A percentile compares a stretch with the other conserved stretches of the same genome.
Evolutionary conservation across 2,888 invertebrate genomes (phyloP).

Genomic region (Drosophila quinaria): DNA sequence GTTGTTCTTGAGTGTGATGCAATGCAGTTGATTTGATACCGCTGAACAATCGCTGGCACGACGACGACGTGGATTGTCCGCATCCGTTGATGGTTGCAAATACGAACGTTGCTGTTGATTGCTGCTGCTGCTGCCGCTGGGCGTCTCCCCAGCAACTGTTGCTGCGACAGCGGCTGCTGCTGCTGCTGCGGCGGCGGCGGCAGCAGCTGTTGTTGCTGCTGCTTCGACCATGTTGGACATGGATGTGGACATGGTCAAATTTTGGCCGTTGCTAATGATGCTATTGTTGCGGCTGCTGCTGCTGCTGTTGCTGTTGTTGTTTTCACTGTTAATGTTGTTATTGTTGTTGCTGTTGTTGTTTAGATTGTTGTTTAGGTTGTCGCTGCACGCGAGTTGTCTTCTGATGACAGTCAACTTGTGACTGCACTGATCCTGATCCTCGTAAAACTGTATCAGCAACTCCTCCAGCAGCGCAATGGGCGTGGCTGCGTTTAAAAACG

Average conservation of each 20-base stretch:
- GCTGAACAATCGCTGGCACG: constrained; percentile 82
- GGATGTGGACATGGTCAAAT: constrained; percentile 68
- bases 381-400: constrained; percentile 56
- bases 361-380: constrained; percentile 50
- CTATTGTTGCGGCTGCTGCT: constrained; percentile 54
- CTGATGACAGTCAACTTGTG: constrained; percentile 82
- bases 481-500: constrained; percentile 45
- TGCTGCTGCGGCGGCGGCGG: constrained; percentile 31
- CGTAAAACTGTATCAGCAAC: constrained; percentile 85
- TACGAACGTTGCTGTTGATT: constrained; percentile 41
- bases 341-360: constrained; percentile 29
- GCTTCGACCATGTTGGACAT: constrained; percentile 63
- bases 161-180: constrained; percentile 22
- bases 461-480: constrained; percentile 83
- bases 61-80: constrained; percentile 75
- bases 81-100: constrained; percentile 54
- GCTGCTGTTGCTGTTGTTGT: constrained; percentile 50
- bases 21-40: constrained; percentile 81
- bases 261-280: constrained; percentile 52
- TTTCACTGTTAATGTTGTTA: constrained; percentile 33
- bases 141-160: constrained; percentile 12
- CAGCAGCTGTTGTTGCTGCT: constrained; percentile 27
- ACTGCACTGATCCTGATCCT: constrained; percentile 83
- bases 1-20: constrained; percentile 83
- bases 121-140: constrained; percentile 30